These are phyloP conservation scores for Tolmerus cingulatus DNA, from an alignment of 2,888 invertebrate species.

Conservation along the genomic window DNA sequence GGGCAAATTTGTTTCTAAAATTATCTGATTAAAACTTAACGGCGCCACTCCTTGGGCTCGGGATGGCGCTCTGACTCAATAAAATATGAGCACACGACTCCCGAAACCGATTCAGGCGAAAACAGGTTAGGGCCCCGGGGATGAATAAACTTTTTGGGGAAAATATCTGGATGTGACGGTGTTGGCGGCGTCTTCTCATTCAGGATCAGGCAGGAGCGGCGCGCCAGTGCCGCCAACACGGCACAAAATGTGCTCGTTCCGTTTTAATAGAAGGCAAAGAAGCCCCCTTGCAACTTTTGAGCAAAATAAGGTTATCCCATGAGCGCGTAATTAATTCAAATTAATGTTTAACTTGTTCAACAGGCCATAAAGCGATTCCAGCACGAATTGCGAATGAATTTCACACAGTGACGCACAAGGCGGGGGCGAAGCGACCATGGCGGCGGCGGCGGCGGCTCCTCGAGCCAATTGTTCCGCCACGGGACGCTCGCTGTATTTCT, in stretches of 20 bases:
- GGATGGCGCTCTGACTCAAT: neutral
- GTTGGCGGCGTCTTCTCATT: neutral
- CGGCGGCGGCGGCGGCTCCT: neutral
- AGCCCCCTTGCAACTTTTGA: slow-evolving; percentile 1
- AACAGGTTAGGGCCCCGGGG: slow-evolving; percentile 18
- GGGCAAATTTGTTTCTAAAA: slow-evolving; percentile 3
- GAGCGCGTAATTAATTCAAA: slow-evolving; percentile 36
- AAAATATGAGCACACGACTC: slow-evolving; percentile 18
- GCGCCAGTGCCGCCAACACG: neutral
- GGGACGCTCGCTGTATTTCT: neutral
- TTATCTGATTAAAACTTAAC: slow-evolving; percentile 19
- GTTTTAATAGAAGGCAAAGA: neutral
- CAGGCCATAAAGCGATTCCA: slow-evolving; percentile 37
- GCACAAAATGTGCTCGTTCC: slow-evolving; percentile 1
- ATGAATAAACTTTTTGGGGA: slow-evolving; percentile 26
- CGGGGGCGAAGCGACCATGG: neutral
- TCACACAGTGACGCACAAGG: neutral
- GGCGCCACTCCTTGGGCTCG: neutral
- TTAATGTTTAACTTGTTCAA: slow-evolving; percentile 37
- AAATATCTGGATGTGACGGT: slow-evolving; percentile 12
- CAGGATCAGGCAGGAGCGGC: neutral
- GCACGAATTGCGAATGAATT: slow-evolving; percentile 27
- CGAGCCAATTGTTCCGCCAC: neutral
- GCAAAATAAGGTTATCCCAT: slow-evolving; percentile 37
- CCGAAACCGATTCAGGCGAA: slow-evolving; percentile 18